Evolutionary conservation across 2,113 vertebrate species (phyloP).

Genomic region (Lepus americanus): DNA sequence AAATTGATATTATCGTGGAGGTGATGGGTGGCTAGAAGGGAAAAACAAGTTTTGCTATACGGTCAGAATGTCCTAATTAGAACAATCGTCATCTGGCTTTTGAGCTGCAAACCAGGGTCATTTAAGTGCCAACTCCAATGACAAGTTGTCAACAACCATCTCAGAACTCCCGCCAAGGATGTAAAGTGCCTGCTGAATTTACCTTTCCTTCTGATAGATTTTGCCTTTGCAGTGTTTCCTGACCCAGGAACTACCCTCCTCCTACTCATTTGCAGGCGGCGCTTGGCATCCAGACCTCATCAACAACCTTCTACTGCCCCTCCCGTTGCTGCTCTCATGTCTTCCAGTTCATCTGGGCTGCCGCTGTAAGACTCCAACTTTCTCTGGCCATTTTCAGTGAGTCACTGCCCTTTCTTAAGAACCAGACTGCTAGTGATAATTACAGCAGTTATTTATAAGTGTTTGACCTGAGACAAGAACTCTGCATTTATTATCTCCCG

Average conservation of each 20-base stretch:
- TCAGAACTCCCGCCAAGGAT: slow-evolving; percentile 50
- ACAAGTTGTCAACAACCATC: not conserved
- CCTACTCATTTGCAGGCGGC: not conserved
- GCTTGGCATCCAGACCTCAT: not conserved
- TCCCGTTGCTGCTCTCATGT: not conserved
- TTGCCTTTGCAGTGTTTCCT: not conserved
- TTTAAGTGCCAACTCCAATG: not conserved
- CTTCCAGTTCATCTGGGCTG: not conserved
- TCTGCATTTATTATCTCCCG: not conserved
- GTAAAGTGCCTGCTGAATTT: not conserved
- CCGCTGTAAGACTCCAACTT: not conserved
- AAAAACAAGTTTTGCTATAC: slow-evolving; percentile 5
- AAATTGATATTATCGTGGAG: not conserved
- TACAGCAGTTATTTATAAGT: not conserved
- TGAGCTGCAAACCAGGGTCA: slow-evolving; percentile 60
- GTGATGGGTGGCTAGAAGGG: not conserved
- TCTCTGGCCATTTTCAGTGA: not conserved
- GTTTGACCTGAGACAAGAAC: not conserved
- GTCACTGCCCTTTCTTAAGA: slow-evolving; percentile 3
- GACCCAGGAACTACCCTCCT: accelerated
- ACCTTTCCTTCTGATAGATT: not conserved
- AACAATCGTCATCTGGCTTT: not conserved
- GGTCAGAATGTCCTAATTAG: slow-evolving; percentile 38
- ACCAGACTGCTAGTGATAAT: not conserved
- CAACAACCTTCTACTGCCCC: not conserved